Conservation (phyloP, 2,888 invertebrate species). For the Andricus quercusramuli region DNA sequence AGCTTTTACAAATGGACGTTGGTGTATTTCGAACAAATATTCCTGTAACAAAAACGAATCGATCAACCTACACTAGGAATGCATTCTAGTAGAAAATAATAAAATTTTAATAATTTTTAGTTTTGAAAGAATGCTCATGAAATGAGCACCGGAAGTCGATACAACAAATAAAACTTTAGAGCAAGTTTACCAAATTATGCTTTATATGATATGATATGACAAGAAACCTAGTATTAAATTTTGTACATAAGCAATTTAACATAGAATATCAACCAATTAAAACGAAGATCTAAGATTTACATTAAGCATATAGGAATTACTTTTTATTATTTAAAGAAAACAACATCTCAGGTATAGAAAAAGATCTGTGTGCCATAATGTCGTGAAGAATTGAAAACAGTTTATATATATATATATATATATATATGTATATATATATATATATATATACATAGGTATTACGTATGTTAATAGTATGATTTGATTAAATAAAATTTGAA, state of each 20-base stretch:
- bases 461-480: background rate
- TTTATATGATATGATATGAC: too few species aligned
- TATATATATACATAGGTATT: background rate
- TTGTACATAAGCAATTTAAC: background rate
- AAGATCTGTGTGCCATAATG: conserved; percentile 38
- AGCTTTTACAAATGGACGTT: too few species aligned
- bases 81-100: too few species aligned
- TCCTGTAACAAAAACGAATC: too few species aligned
- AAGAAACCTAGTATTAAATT: background rate
- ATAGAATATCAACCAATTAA: background rate
- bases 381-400: background rate
- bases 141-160: too few species aligned
- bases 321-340: background rate
- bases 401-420: conserved; percentile 8
- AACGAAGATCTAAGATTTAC: background rate
- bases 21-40: too few species aligned
- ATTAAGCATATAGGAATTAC: background rate
- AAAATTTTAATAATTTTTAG: too few species aligned
- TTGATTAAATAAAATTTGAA: conserved; percentile 9
- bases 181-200: too few species aligned
- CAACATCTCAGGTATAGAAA: conserved; percentile 12
- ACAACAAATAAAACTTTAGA: too few species aligned
- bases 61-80: too few species aligned
- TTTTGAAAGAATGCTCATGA: too few species aligned
- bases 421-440: background rate